Percentiles rank a stretch among this genome's conserved stretches.
Evolutionary conservation across 2,797 vertebrate species (phyloP).

Genomic region (Novumbra hubbsi): DNA sequence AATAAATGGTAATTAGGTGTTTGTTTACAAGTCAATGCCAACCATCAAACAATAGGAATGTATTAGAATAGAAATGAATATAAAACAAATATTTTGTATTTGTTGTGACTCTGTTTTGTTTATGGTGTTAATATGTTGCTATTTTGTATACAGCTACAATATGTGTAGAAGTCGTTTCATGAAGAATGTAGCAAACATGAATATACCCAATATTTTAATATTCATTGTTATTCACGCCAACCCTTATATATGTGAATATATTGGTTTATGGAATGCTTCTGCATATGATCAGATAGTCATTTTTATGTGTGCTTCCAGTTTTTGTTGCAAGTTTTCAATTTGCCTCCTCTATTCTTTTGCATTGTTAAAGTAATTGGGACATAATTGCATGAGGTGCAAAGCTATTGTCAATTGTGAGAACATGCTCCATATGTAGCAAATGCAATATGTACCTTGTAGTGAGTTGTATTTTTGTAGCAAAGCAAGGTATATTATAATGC

Average conservation of each 20-base stretch:
- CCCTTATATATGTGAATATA: neutral
- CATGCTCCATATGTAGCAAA: conserved; percentile 64
- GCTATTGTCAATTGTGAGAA: conserved; percentile 56
- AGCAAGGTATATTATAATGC: conserved; percentile 45
- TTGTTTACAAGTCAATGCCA: conserved; percentile 37
- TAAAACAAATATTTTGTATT: conserved; percentile 45
- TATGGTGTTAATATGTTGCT: conserved; percentile 35
- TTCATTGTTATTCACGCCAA: neutral
- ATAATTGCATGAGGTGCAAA: conserved; percentile 52
- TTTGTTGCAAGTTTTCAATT: neutral
- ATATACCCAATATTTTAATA: neutral
- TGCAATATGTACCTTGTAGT: conserved; percentile 41
- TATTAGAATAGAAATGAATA: conserved; percentile 43
- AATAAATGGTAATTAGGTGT: too few species aligned
- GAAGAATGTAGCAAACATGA: neutral
- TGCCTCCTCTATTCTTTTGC: neutral
- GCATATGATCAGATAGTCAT: neutral
- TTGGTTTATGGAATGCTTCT: conserved; percentile 2
- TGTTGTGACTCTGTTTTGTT: conserved; percentile 41
- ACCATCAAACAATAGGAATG: conserved; percentile 47
- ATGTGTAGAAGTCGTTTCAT: conserved; percentile 46
- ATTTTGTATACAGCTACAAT: conserved; percentile 54
- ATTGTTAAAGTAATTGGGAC: conserved; percentile 6
- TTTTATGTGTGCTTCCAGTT: conserved; percentile 1
- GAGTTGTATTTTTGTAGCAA: conserved; percentile 60